Conservation (phyloP, 2,113 vertebrate genomes). For the Gymnogyps californianus region DNA sequence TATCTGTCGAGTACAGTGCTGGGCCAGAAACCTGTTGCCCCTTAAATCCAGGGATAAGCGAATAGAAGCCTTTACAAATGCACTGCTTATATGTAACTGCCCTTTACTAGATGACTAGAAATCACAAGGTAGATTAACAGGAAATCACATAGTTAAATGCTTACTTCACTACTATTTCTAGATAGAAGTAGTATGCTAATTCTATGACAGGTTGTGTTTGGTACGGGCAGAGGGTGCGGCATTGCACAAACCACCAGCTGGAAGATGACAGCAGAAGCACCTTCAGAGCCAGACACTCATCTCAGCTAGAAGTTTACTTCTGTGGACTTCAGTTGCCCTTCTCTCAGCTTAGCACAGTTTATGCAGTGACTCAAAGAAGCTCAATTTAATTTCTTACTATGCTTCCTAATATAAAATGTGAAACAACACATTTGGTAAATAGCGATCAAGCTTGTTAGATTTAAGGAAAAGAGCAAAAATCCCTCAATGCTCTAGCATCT, state of each 20-base stretch:
- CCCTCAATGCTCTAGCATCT: not conserved
- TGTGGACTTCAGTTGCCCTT: not conserved
- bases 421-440: not conserved
- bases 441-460: not conserved
- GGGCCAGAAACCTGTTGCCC: not conserved
- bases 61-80: not conserved
- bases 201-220: accelerated
- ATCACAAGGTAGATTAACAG: not conserved
- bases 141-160: accelerated
- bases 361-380: not conserved
- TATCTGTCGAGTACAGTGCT: not conserved
- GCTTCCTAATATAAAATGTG: not conserved
- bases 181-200: no score
- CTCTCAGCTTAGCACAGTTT: not conserved
- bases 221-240: not conserved
- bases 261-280: not conserved
- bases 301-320: not conserved
- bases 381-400: not conserved
- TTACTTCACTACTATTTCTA: not conserved
- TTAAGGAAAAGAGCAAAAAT: not conserved
- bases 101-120: not conserved
- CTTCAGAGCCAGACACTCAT: not conserved
- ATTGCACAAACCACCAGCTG: not conserved
- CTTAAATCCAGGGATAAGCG: not conserved
- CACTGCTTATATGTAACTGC: not conserved